Evolutionary conservation across 1,140 invertebrate species (phyloP).

Genomic region (Drosophila repletoides): DNA sequence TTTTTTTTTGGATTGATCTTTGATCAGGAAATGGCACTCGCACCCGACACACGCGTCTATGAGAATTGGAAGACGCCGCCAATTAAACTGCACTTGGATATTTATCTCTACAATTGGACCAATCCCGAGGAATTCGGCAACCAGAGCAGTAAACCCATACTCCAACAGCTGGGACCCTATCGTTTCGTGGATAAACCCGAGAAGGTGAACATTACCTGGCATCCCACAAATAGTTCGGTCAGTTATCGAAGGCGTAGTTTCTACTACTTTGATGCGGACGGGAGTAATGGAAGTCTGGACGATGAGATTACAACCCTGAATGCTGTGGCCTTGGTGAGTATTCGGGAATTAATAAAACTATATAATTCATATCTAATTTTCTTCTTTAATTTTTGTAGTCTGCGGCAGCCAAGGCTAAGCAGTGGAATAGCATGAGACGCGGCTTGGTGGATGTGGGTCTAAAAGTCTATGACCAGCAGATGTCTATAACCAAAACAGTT

Average conservation of each 20-base stretch:
- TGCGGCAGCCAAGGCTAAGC: constrained; percentile 85
- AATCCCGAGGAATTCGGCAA: constrained; percentile 86
- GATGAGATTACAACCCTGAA: constrained; percentile 92
- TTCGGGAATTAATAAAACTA: background rate
- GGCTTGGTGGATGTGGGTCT: constrained; percentile 84
- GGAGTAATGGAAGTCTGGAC: constrained; percentile 88
- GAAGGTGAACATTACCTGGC: constrained; percentile 88
- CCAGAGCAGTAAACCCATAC: constrained; percentile 84
- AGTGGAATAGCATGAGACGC: constrained; percentile 84
- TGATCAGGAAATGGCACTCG: constrained; percentile 85
- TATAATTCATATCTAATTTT: background rate
- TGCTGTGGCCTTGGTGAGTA: constrained; percentile 90
- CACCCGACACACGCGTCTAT: constrained; percentile 85
- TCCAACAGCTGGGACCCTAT: constrained; percentile 89
- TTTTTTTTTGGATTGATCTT: constrained; percentile 34
- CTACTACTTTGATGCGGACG: constrained; percentile 89
- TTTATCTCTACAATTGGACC: constrained; percentile 93
- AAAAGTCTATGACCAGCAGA: constrained; percentile 83
- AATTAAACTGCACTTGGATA: constrained; percentile 89
- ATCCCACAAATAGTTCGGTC: constrained; percentile 90
- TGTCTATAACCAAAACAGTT: constrained; percentile 86
- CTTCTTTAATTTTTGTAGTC: constrained; percentile 84
- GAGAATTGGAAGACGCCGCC: constrained; percentile 89
- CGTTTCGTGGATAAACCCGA: constrained; percentile 87
- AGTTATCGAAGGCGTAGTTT: constrained; percentile 89